Evolutionary conservation across 2,797 vertebrate species (phyloP).

Genomic region (Malacoraja senta): DNA sequence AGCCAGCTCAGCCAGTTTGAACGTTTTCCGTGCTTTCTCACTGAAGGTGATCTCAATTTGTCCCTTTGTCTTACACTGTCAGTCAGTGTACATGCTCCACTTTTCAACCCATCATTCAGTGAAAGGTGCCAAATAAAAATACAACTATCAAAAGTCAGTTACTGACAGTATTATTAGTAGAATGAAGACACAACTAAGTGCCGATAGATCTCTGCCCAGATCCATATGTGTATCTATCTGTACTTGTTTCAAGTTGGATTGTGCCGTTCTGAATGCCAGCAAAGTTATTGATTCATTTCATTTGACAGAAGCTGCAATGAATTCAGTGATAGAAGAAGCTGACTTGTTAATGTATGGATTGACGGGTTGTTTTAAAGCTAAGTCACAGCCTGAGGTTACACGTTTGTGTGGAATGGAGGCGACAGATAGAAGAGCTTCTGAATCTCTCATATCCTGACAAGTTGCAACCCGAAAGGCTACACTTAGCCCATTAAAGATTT

Average conservation of each 20-base stretch:
- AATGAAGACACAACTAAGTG: constrained; percentile 22
- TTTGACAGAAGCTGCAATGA: constrained; percentile 32
- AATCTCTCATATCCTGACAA: constrained; percentile 94
- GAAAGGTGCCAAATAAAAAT: constrained; percentile 33
- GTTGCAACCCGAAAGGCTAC: constrained; percentile 97
- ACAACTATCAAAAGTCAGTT: constrained; percentile 31
- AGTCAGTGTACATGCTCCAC: neutral
- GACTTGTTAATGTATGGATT: constrained; percentile 32
- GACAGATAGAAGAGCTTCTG: constrained; percentile 64
- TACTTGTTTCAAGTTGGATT: constrained; percentile 25
- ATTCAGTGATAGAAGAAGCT: constrained; percentile 31
- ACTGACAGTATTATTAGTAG: constrained; percentile 23
- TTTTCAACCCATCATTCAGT: constrained; percentile 32
- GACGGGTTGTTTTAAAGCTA: constrained; percentile 50
- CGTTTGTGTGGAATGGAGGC: constrained; percentile 68
- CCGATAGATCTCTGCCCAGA: neutral
- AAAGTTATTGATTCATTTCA: constrained; percentile 34
- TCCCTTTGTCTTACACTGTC: constrained; percentile 27
- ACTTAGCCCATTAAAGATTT: constrained; percentile 99
- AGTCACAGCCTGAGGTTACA: constrained; percentile 76
- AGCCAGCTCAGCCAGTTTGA: neutral
- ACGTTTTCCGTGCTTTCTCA: neutral
- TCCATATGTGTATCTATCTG: neutral
- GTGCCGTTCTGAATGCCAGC: neutral
- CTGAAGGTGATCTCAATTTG: neutral